phyloP scores from a whole-genome alignment of 2,797 vertebrate genomes.

The Acanthis flammea region DNA sequence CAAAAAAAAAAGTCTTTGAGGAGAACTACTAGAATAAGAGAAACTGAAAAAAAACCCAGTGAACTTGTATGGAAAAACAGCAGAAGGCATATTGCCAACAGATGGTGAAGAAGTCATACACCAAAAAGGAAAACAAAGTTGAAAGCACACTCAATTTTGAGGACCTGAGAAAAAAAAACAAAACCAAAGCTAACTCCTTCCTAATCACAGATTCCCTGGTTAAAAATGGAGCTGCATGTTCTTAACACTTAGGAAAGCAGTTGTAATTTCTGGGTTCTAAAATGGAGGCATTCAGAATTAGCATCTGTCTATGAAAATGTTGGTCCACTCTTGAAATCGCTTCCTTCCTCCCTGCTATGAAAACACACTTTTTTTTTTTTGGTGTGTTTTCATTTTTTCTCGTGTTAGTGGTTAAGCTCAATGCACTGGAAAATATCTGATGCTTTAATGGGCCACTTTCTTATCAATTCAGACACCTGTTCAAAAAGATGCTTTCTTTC shows the following conservation, averaged over 20 bases:
- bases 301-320: background rate
- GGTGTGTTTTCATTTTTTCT: background rate
- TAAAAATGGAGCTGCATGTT: conserved; percentile 17
- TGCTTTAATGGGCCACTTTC: background rate
- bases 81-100: conserved; percentile 53
- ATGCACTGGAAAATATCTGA: background rate
- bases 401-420: background rate
- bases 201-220: background rate
- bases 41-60: conserved; percentile 4
- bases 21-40: background rate
- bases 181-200: conserved; percentile 1
- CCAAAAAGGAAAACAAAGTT: conserved; percentile 53
- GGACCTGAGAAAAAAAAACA: background rate
- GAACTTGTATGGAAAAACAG: background rate
- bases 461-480: background rate
- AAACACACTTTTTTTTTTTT: background rate
- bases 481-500: background rate
- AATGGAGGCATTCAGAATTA: conserved; percentile 43
- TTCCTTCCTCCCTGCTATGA: background rate
- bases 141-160: conserved; percentile 27
- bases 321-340: conserved; percentile 2
- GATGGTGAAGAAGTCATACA: conserved; percentile 28
- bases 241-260: background rate
- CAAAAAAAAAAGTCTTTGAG: background rate
- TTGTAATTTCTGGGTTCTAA: conserved; percentile 38